Base-by-base conservation (phyloP, 2,888 invertebrate genomes). In the Cremastobaeus sp. region DNA sequence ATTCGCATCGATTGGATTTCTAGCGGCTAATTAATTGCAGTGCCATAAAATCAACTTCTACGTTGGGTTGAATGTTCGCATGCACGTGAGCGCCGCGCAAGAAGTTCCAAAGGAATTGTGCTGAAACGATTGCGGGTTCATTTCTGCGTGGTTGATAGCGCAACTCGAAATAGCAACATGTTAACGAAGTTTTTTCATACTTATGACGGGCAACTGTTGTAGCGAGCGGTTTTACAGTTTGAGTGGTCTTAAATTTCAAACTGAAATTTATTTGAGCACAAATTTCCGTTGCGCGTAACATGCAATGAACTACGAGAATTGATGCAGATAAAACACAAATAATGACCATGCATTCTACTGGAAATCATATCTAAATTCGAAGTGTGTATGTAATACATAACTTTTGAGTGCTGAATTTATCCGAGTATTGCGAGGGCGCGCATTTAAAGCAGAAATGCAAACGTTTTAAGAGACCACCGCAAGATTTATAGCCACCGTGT, bases 361-460 rank as follows among this genome's bases (percentile, higher is more conserved):
- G 35, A 48, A 64, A 64, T 71, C 43, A 57, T 57, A 64, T 57
- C 55, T 50, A 50, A 71, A 57, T 50, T 57, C 54, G 35, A 55
- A 35, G 39, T 54, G 54, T 70, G 45, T 50, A 48, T 62, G 62
- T 55, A 64, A 62, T 57, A 62, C 62, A 70, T 62, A 62, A 70
- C 62, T 62, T 62, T 70, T 55, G 70, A 55, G 62, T 50, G 57
- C 39, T 35, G 45, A 57, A 64, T 64, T 64, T 57, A 43, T 70
- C 34, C 32, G 64, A 30, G 34, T 45, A 37, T 48, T 64, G 54
- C 55, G 30, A 70, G 43, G 25, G 70, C 41, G 48, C 47, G 62
- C 54, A 55, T 62, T 64, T 71, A 41, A 71, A 70, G 52, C 59
- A 59, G 21, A 59, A 72, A 65, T 59, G 71, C 64, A 72, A 59